Evolutionary conservation across 1,140 invertebrate species (phyloP).

Genomic region (Chlorops oryzae): DNA sequence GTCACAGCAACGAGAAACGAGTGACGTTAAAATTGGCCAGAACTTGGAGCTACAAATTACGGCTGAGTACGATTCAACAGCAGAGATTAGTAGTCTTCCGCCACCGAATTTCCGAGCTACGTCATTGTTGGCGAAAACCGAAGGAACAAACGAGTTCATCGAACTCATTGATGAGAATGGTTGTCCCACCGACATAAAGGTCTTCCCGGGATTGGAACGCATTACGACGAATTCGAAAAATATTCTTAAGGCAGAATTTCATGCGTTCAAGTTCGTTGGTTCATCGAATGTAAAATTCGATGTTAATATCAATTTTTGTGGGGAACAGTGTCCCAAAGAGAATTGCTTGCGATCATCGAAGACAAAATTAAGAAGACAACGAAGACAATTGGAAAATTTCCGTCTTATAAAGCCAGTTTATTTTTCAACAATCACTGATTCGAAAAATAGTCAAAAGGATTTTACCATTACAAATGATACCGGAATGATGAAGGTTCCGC

Average conservation of each 20-base stretch:
- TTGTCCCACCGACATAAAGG: constrained; percentile 55
- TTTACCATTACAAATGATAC: too few relatives aligned
- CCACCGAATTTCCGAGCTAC: constrained; percentile 39
- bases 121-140: constrained; percentile 47
- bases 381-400: background rate
- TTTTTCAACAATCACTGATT: too few relatives aligned
- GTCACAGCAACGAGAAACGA: constrained; percentile 38
- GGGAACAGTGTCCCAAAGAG: constrained; percentile 38
- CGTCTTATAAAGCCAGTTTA: too few relatives aligned
- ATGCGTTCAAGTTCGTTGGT: constrained; percentile 52
- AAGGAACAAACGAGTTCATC: constrained; percentile 49
- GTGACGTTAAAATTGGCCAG: constrained; percentile 43
- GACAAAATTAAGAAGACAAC: background rate
- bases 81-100: constrained; percentile 22
- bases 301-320: constrained; percentile 51
- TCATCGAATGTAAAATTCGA: constrained; percentile 50
- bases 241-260: constrained; percentile 45
- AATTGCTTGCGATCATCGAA: constrained; percentile 23
- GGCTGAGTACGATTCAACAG: constrained; percentile 30
- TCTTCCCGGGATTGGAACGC: constrained; percentile 48
- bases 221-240: constrained; percentile 30
- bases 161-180: constrained; percentile 56
- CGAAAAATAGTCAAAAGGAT: too few relatives aligned
- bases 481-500: too few relatives aligned
- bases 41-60: constrained; percentile 40